Base-by-base conservation (phyloP, 2,888 invertebrate genomes). In the Abrostola tripartita region DNA sequence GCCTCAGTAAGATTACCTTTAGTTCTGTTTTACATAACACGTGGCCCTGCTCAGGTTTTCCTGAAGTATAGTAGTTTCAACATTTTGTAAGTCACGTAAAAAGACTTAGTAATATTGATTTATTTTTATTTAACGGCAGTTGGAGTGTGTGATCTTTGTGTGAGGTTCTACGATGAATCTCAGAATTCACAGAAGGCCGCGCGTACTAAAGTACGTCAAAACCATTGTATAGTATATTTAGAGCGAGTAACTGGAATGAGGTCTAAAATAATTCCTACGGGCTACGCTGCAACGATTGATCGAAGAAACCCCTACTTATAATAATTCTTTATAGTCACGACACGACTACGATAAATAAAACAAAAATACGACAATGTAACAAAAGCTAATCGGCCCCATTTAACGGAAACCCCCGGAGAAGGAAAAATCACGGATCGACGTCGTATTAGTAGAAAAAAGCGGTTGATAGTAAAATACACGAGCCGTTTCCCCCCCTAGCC, bases 341-440 rank as follows among this genome's bases (percentile, higher is more conserved):
- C 44, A 62, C 69, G 12, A 74, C 57, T 71, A 65, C 61, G 49
- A 55, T 57, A 72, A 72, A 71, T 52, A 75, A 74, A 65, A 52
- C 52, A 61, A 54, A 57, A 65, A 65, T 38, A 54, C 55, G 38
- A 60, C 35, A 54, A 54, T 52, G 55, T 52, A 55, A 37, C 52
- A 56, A 52, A 14, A 56, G 52, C 35, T 37, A 59, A 37, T 12
- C 49, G 38, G 36, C 49, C 38, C 52, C 52, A 68, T 68, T 71
- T 65, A 62, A 52, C 37, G 49, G 63, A 69, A 67, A 61, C 7
- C 55, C 61, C 44, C 61, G 59, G 52, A 64, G 40, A 47, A 68
- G 56, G 70, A 74, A 76, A 78, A 74, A 67, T 64, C 60, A 63
- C 47, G 57, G 41, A 47, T 42, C 37, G 52, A 68, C 47, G 49